Conservation (phyloP, 1,140 invertebrate species). For the Venustaconcha ellipsiformis region DNA sequence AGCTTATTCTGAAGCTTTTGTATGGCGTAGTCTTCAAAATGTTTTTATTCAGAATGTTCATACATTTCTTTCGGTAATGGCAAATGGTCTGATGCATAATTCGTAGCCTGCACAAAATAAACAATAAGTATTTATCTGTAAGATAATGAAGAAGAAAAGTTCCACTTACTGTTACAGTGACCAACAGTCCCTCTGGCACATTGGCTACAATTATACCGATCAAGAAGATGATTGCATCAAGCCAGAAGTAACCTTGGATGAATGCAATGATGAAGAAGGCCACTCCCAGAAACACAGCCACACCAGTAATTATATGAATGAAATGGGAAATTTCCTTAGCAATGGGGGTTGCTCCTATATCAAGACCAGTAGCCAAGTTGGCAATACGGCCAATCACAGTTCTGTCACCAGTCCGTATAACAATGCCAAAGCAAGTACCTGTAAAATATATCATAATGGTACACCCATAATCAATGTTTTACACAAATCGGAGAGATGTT, state of each 20-base stretch:
- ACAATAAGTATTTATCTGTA: no score
- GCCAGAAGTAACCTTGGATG: slow-evolving; percentile 95
- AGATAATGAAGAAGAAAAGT: no score
- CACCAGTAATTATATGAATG: slow-evolving; percentile 97
- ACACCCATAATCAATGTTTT: no score
- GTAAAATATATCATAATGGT: neutral
- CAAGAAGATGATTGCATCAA: slow-evolving; percentile 97
- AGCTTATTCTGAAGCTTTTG: no score
- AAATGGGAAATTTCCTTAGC: slow-evolving; percentile 98
- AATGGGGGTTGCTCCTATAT: slow-evolving; percentile 96
- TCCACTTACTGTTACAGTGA: slow-evolving; percentile 90
- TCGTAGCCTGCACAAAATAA: no score
- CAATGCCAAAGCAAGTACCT: slow-evolving; percentile 92
- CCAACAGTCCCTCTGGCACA: slow-evolving; percentile 96
- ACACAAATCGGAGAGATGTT: no score
- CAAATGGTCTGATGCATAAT: no score
- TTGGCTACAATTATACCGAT: slow-evolving; percentile 98
- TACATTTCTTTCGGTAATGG: no score
- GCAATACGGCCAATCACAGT: slow-evolving; percentile 99
- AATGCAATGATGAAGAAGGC: slow-evolving; percentile 98
- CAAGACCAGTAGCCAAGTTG: slow-evolving; percentile 93
- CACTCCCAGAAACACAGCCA: slow-evolving; percentile 96
- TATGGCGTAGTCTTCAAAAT: no score
- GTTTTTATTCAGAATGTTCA: no score
- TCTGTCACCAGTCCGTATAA: slow-evolving; percentile 96